Percentiles rank a stretch among this genome's conserved stretches.
phyloP scores from a whole-genome alignment of 2,113 vertebrate genomes.

The Suncus etruscus region DNA sequence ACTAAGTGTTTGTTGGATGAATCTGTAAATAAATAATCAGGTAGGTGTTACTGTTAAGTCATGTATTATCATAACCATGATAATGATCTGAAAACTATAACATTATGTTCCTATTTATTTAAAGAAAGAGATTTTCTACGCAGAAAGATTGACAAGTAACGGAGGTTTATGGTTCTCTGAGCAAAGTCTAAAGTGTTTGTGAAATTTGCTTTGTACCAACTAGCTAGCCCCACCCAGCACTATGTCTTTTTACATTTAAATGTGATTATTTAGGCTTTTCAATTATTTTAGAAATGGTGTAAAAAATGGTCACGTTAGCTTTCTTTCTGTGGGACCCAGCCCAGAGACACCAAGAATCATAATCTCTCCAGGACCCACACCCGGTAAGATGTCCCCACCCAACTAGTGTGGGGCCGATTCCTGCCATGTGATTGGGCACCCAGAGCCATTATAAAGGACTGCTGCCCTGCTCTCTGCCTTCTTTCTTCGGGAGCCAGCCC shows the following conservation, averaged over 20 bases:
- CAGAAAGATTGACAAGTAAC: neutral
- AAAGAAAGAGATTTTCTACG: neutral
- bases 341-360: too few relatives aligned
- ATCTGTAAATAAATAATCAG: neutral
- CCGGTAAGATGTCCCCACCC: too few relatives aligned
- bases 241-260: neutral
- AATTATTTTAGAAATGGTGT: neutral
- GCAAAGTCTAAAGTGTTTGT: neutral
- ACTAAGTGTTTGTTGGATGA: neutral
- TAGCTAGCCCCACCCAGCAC: neutral
- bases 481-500: too few relatives aligned
- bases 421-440: too few relatives aligned
- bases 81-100: neutral
- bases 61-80: neutral
- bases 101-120: neutral
- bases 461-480: too few relatives aligned
- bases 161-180: neutral
- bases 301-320: neutral
- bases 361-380: too few relatives aligned
- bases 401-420: too few relatives aligned
- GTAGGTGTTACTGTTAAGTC: neutral
- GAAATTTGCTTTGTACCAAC: slow-evolving; percentile 21
- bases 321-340: too few relatives aligned
- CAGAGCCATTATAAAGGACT: too few relatives aligned
- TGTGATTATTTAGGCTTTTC: neutral